Percentiles rank a stretch among this genome's conserved stretches.
Conservation (phyloP, 2,113 vertebrate genomes). For the Corvus cornix region DNA sequence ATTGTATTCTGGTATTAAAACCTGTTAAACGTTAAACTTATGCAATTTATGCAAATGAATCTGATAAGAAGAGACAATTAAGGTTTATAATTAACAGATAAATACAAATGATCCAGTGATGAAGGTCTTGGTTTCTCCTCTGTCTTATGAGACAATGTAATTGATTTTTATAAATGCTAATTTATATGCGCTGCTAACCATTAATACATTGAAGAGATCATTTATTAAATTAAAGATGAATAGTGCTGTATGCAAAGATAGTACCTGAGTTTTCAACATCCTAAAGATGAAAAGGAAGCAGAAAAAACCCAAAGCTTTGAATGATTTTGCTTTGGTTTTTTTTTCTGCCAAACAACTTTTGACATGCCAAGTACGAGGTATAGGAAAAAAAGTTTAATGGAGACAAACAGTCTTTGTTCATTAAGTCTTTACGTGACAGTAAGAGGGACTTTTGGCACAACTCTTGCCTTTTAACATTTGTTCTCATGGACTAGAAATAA, state of each 20-base stretch:
- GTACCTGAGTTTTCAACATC: slow-evolving; percentile 56
- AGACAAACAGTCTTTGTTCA: slow-evolving; percentile 54
- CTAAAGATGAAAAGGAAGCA: slow-evolving; percentile 42
- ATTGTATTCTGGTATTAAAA: slow-evolving; percentile 77
- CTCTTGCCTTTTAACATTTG: slow-evolving; percentile 17
- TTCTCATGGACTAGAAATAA: slow-evolving; percentile 36
- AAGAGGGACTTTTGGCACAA: slow-evolving; percentile 41
- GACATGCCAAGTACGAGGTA: neutral
- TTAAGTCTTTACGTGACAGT: slow-evolving; percentile 34
- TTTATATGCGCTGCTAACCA: slow-evolving; percentile 80
- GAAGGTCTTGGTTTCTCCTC: slow-evolving; percentile 78
- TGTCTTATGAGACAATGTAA: slow-evolving; percentile 78
- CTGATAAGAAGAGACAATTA: slow-evolving; percentile 83
- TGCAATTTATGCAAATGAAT: slow-evolving; percentile 83
- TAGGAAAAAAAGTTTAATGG: slow-evolving; percentile 25
- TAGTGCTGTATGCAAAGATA: slow-evolving; percentile 47
- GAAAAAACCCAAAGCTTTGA: neutral
- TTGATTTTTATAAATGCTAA: slow-evolving; percentile 85
- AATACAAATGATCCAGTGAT: slow-evolving; percentile 82
- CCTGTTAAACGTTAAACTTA: slow-evolving; percentile 77
- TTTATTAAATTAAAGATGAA: slow-evolving; percentile 73
- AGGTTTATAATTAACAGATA: slow-evolving; percentile 84
- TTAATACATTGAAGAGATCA: slow-evolving; percentile 70
- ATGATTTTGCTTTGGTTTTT: neutral
- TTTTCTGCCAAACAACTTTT: neutral